A percentile compares a stretch with the other conserved stretches of the same genome.
These are phyloP conservation scores for Willowsia nigromaculata DNA, from an alignment of 2,888 invertebrate genomes.

Conservation along the genomic window DNA sequence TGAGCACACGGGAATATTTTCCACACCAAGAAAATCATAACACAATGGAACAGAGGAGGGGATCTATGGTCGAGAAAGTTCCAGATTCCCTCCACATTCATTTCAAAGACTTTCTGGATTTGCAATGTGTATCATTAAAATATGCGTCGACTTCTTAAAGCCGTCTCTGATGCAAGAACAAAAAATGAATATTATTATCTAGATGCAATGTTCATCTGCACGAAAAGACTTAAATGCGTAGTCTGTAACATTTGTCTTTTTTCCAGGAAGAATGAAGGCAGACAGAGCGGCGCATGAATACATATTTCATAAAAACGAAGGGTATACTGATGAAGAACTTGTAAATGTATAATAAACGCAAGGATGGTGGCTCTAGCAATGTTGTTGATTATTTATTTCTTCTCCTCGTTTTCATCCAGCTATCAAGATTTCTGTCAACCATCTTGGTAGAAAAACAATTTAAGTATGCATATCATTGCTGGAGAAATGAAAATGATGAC, in stretches of 20 bases:
- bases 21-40: background rate
- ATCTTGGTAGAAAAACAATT: too few relatives aligned
- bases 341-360: background rate
- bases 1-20: background rate
- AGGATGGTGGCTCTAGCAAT: background rate
- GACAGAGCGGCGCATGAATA: constrained; percentile 16
- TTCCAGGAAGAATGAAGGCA: constrained; percentile 25
- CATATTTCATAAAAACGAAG: background rate
- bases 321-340: background rate
- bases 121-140: too few relatives aligned
- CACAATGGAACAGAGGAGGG: background rate
- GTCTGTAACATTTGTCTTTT: constrained; percentile 3
- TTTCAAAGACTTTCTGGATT: too few relatives aligned
- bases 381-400: too few relatives aligned
- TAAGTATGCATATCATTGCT: background rate
- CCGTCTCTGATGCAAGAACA: background rate
- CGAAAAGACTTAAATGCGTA: constrained; percentile 25
- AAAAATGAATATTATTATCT: background rate
- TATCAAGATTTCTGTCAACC: too few relatives aligned
- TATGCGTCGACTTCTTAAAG: background rate
- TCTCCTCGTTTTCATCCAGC: too few relatives aligned
- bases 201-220: background rate
- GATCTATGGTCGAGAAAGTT: background rate
- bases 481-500: background rate
- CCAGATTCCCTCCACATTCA: too few relatives aligned